These are phyloP conservation scores for Platichthys flesus DNA, from an alignment of 2,113 vertebrate species.

Conservation along the genomic window DNA sequence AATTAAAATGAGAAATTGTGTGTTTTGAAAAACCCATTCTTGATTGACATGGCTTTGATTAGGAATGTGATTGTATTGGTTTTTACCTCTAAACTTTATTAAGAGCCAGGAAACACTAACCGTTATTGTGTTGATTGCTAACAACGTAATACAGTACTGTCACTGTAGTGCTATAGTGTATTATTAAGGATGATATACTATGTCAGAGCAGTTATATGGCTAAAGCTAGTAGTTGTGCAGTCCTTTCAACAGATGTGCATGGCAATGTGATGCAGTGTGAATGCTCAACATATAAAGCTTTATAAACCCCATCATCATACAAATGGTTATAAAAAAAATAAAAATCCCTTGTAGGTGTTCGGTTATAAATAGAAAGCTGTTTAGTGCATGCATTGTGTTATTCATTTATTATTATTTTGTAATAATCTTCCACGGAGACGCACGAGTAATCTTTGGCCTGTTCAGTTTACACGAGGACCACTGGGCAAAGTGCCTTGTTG, in stretches of 20 bases:
- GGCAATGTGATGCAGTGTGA: background rate
- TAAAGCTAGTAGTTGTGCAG: too few species aligned
- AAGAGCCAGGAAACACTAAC: too few species aligned
- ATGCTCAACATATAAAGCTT: background rate
- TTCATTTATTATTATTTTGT: background rate
- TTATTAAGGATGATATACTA: too few species aligned
- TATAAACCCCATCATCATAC: background rate
- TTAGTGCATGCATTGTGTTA: background rate
- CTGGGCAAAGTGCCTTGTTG: conserved; percentile 8
- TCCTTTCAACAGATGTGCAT: too few species aligned
- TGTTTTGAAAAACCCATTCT: too few species aligned
- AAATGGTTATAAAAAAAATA: background rate
- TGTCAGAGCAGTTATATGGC: too few species aligned
- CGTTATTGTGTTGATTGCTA: background rate
- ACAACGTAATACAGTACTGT: background rate
- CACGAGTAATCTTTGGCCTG: conserved; percentile 8
- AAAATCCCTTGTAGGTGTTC: background rate
- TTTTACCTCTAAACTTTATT: too few species aligned
- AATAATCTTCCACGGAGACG: background rate
- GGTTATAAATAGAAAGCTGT: background rate
- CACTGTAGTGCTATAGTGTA: too few species aligned
- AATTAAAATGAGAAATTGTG: too few species aligned
- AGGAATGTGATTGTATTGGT: too few species aligned
- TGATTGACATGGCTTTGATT: background rate
- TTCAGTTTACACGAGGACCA: conserved; percentile 42